Conservation (phyloP, 2,113 vertebrate genomes). For the Trogon surrucura region DNA sequence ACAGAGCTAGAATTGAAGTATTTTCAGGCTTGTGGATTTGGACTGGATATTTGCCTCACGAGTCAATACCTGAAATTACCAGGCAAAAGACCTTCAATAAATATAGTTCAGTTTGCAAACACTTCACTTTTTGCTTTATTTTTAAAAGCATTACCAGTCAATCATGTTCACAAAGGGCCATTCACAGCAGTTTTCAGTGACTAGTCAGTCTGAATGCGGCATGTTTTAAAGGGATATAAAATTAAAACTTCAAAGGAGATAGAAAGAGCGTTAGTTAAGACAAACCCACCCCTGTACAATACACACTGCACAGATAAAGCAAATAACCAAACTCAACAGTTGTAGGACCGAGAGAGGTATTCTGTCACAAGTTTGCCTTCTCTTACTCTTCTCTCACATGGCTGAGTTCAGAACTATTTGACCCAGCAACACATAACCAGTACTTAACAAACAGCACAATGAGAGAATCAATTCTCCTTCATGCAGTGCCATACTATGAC, state of each 20-base stretch:
- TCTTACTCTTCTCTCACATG: not conserved
- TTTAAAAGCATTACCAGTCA: slow-evolving; percentile 30
- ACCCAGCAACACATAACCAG: not conserved
- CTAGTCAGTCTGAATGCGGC: not conserved
- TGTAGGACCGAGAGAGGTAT: not conserved
- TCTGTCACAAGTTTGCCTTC: not conserved
- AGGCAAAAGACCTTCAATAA: slow-evolving; percentile 31
- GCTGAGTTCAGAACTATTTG: not conserved
- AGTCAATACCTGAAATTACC: slow-evolving; percentile 1
- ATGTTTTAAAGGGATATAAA: not conserved
- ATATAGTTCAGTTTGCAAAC: slow-evolving; percentile 30
- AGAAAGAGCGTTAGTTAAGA: not conserved
- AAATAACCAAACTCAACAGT: not conserved
- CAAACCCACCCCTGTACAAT: not conserved
- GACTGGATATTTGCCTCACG: not conserved
- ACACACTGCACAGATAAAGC: not conserved
- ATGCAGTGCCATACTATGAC: not conserved
- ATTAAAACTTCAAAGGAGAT: not conserved
- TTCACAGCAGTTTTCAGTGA: not conserved
- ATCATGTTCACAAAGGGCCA: not conserved
- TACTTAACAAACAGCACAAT: not conserved
- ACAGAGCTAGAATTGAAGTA: not conserved
- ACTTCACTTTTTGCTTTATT: slow-evolving; percentile 25
- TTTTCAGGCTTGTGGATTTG: not conserved
- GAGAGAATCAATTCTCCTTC: not conserved